These are phyloP conservation scores for Nesometra sesokonis DNA, from an alignment of 35 echinoderm and acorn worm genomes.

Conservation along the genomic window DNA sequence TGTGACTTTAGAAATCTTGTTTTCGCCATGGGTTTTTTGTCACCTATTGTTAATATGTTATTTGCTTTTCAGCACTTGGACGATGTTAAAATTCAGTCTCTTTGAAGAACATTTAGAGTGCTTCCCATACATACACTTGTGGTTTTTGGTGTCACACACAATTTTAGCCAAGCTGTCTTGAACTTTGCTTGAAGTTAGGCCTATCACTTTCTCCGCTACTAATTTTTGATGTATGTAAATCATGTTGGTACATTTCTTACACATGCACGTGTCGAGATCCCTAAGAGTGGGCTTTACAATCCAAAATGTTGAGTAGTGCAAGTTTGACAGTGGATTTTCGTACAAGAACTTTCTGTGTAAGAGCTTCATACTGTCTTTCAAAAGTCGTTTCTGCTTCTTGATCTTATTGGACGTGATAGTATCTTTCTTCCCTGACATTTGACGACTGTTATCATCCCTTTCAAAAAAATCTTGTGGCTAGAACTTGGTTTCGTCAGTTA, in stretches of 20 bases:
- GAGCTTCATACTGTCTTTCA: constrained; percentile 17
- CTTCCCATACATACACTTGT: neutral
- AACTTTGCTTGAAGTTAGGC: neutral
- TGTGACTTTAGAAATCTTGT: neutral
- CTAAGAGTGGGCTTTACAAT: constrained; percentile 6
- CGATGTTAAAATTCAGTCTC: too few species aligned
- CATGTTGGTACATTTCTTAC: neutral
- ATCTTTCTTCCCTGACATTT: constrained; percentile 31
- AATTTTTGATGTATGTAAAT: constrained; percentile 2
- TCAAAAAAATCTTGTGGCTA: neutral
- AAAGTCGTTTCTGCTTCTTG: constrained; percentile 21
- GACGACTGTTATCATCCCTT: constrained; percentile 29
- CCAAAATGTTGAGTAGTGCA: constrained; percentile 26
- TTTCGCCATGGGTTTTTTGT: neutral
- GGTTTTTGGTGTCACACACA: too few species aligned
- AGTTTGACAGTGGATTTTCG: constrained; percentile 5
- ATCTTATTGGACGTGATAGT: constrained; percentile 20
- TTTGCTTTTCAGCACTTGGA: neutral
- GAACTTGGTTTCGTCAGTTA: too few species aligned
- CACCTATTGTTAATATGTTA: neutral
- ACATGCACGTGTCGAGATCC: constrained; percentile 15
- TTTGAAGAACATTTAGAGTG: neutral
- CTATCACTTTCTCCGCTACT: neutral
- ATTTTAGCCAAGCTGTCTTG: too few species aligned
- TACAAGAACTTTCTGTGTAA: constrained; percentile 24